Evolutionary conservation across 2,113 vertebrate species (phyloP), one percentile per base, ranked within the genome.

Genomic region (Malaclemys terrapin): DNA sequence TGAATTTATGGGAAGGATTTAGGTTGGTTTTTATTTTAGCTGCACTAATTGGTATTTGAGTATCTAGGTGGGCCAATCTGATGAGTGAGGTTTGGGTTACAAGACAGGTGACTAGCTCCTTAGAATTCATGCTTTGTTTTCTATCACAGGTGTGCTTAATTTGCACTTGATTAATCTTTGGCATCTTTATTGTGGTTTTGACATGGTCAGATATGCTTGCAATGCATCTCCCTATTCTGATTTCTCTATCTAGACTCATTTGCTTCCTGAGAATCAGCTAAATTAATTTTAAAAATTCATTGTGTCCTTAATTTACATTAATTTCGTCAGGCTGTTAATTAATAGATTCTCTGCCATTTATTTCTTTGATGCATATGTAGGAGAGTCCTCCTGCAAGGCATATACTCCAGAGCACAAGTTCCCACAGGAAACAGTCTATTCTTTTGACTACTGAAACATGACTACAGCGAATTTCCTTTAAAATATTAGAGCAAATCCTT

Each of bases 151-250:
- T 83, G 93, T 75, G 81, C 85, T 89, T 29, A 85, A 95, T 72
- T 91, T 94, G 90, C 24, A 76, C 42, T 76, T 27, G 24, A 10
- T 76, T 76, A 42, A 24, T 76, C 72, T 76, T 45, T 45, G 42
- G 72, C 72, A 93, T 87, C 89, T 89, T 95, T 88, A 75, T 91
- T 89, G 90, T 91, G 85, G 90, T 92, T 89, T 96, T 97, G 94
- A 94, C 85, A 89, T 45, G 83, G 65, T 91, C n/a, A 88, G 95
- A 88, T 52, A 59, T 79, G 22, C 42, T 89, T 72, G 57, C 82
- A 82, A 92, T 45, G 22, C 24, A 85, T 80, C 90, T 95, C 57
- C 90, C 83, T 11, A 81, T 87, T 91, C 90, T 5, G 8, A 88
- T 93, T 96, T 95, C 89, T 91, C 62, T 25, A 54, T 42, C 50